These are phyloP conservation scores for Tipula confusa DNA, from an alignment of 2,888 invertebrate species.

Conservation along the genomic window DNA sequence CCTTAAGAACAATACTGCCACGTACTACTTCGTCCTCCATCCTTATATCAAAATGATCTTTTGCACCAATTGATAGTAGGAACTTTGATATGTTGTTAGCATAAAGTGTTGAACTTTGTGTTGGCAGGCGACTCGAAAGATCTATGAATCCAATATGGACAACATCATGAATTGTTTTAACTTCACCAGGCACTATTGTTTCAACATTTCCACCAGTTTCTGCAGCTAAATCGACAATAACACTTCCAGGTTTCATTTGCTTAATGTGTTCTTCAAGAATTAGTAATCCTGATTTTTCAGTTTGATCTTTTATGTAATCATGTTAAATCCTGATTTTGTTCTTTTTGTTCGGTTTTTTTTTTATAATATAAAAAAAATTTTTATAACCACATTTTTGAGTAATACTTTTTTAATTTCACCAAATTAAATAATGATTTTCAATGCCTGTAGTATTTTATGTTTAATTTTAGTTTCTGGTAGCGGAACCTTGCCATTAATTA, in stretches of 20 bases:
- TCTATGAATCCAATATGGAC: conserved; percentile 82
- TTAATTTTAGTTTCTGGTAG: no score
- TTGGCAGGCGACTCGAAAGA: conserved; percentile 76
- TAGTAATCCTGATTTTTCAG: no score
- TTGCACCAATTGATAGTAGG: conserved; percentile 55
- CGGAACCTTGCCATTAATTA: no score
- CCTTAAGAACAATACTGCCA: conserved; percentile 72
- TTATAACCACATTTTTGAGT: no score
- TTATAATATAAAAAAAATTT: no score
- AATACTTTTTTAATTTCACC: no score
- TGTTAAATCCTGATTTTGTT: no score
- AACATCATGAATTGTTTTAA: conserved; percentile 71
- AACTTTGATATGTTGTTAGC: conserved; percentile 90
- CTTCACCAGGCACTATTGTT: conserved; percentile 73
- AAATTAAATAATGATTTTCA: no score
- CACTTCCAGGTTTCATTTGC: conserved; percentile 81
- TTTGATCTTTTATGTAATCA: no score
- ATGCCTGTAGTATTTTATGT: no score
- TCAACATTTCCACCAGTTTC: conserved; percentile 84
- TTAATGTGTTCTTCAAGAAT: conserved; percentile 39
- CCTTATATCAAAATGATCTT: conserved; percentile 75
- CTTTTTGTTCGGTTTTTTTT: no score
- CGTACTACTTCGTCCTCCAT: conserved; percentile 82
- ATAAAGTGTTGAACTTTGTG: conserved; percentile 80
- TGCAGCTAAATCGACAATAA: conserved; percentile 83